Conservation (phyloP, 2,797 vertebrate species). For the Xenopus petersii region DNA sequence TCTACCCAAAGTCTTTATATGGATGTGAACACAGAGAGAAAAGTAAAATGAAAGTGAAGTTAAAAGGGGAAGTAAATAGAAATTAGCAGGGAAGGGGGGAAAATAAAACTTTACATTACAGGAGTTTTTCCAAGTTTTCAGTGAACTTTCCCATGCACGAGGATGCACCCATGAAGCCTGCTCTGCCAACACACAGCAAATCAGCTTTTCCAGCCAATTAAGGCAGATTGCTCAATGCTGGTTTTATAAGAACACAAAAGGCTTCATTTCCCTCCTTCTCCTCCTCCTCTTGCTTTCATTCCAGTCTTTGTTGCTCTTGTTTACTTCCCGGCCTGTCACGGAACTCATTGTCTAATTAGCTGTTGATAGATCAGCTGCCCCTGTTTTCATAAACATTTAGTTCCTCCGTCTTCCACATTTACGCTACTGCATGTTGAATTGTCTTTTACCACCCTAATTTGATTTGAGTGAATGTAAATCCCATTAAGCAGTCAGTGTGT, state of each 20-base stretch:
- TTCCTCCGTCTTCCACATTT: slow-evolving; percentile 72
- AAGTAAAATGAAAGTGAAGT: not conserved
- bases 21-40: not conserved
- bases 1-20: not conserved
- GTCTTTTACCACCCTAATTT: slow-evolving; percentile 75
- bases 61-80: not conserved
- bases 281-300: slow-evolving; percentile 51
- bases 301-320: slow-evolving; percentile 65
- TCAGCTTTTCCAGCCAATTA: slow-evolving; percentile 61
- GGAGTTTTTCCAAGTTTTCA: slow-evolving; percentile 15
- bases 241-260: slow-evolving; percentile 62
- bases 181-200: slow-evolving; percentile 10
- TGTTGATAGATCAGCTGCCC: slow-evolving; percentile 74
- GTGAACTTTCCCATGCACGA: slow-evolving; percentile 12
- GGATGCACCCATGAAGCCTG: not conserved
- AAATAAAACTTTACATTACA: not conserved
- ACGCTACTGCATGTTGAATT: slow-evolving; percentile 69
- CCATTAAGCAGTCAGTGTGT: slow-evolving; percentile 72
- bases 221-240: slow-evolving; percentile 62
- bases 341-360: slow-evolving; percentile 75
- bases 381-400: slow-evolving; percentile 78
- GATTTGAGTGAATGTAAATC: slow-evolving; percentile 76
- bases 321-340: slow-evolving; percentile 66
- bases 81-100: not conserved
- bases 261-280: slow-evolving; percentile 51